Evolutionary conservation across 35 echinoderm and acorn worm species (phyloP), one percentile per base, ranked within the genome.

Genomic region (Holothuria glaberrima): DNA sequence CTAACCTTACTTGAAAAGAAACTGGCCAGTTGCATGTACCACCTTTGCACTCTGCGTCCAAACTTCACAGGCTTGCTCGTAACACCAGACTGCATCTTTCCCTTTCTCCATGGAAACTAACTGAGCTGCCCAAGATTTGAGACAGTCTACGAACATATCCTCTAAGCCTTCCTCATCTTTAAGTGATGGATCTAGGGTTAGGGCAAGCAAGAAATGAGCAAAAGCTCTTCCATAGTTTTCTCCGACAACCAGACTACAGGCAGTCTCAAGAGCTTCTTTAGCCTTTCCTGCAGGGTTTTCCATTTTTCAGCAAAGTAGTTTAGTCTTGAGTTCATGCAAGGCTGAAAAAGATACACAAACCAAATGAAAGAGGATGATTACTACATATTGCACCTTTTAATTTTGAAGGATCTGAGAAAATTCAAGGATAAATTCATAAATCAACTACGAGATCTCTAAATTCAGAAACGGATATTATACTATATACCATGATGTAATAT

Each of bases 61-160:
- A 3, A 88, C 68, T 30, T 92, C 69, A 62, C 64, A 88, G 0
- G 91, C 91, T 88, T 92, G 91, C 26, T 87, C 82, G 79, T 78
- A 92, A 77, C 91, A 92, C 69, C 83, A 71, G 12, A 88, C 71
- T 16, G 83, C 58, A 88, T 87, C 68, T 28, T 92, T 19, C 9
- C 17, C 31, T 54, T 83, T 72, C 41, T 75, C 45, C 30, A 76
- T 31, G 13, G 30, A 45, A 24, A 60, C 68, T 24, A 92, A 50
- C 18, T 78, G 10, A 0, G 48, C 20, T 6, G 69, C 16, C 91
- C 91, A 92, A 59, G 34, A 87, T 22, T 87, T 59, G 30, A 87
- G 66, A 59, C 85, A 87, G 35, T 67, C 60, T 4, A 87, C 35
- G 70, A 87, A 87, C 30, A 17, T 30, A 19, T 67, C 34, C n/a